phyloP scores from a whole-genome alignment of 2,888 invertebrate genomes.

The Alcis repandata region DNA sequence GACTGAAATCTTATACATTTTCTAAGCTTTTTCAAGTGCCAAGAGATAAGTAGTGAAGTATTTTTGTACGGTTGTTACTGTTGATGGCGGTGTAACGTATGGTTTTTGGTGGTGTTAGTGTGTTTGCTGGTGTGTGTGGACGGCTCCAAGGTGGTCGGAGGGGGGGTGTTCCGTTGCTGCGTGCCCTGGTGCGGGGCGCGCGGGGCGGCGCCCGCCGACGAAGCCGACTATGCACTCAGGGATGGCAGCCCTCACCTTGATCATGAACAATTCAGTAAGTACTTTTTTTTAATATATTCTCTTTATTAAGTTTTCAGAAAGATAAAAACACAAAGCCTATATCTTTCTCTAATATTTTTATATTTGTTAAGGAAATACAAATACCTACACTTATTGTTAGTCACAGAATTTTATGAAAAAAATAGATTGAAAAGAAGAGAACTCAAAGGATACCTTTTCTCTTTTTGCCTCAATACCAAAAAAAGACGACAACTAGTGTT shows the following conservation, averaged over 20 bases:
- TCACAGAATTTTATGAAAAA: not conserved
- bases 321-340: not conserved
- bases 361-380: not conserved
- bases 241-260: constrained; percentile 78
- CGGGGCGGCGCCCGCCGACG: constrained; percentile 89
- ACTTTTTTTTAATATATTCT: constrained; percentile 9
- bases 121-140: constrained; percentile 73
- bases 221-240: constrained; percentile 82
- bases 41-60: constrained; percentile 38
- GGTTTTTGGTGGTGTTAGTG: constrained; percentile 68
- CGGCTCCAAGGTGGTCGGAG: constrained; percentile 90
- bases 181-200: constrained; percentile 92
- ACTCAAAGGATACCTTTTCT: no score
- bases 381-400: not conserved
- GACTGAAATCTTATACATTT: constrained; percentile 66
- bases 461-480: no score
- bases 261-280: constrained; percentile 76
- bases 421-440: constrained; percentile 3
- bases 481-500: no score
- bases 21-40: constrained; percentile 42
- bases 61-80: constrained; percentile 45
- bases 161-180: constrained; percentile 93
- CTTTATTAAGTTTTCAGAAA: not conserved
- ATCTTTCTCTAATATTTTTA: not conserved
- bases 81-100: constrained; percentile 50